Evolutionary conservation across 2,113 vertebrate genomes (phyloP).

Genomic region (Xenopus borealis): DNA sequence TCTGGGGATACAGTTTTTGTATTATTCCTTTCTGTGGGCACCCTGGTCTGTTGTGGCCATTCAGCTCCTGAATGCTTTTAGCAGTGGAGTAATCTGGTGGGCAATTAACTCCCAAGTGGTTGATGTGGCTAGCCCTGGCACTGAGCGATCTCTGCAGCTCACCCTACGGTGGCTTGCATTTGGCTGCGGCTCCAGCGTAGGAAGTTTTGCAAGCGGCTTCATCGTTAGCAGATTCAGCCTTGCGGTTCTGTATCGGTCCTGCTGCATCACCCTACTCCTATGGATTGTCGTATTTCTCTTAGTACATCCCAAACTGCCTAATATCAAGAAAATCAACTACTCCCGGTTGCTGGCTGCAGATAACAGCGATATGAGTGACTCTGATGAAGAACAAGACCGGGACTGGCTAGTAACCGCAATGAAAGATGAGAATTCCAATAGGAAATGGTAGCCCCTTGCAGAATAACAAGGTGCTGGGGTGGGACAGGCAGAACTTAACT

Average conservation of each 20-base stretch:
- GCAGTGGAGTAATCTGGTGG: slow-evolving; percentile 76
- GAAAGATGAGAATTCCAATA: slow-evolving; percentile 61
- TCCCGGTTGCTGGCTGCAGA: slow-evolving; percentile 75
- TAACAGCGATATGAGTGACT: slow-evolving; percentile 76
- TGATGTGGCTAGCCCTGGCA: slow-evolving; percentile 68
- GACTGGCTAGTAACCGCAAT: slow-evolving; percentile 87
- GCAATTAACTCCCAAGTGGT: slow-evolving; percentile 59
- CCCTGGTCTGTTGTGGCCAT: slow-evolving; percentile 70
- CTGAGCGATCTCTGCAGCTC: slow-evolving; percentile 65
- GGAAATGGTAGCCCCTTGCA: slow-evolving; percentile 33
- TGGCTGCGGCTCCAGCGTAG: slow-evolving; percentile 65
- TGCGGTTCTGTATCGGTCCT: slow-evolving; percentile 62
- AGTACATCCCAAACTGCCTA: slow-evolving; percentile 70
- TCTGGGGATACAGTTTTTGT: slow-evolving; percentile 72
- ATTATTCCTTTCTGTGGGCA: slow-evolving; percentile 78
- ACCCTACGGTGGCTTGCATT: slow-evolving; percentile 64
- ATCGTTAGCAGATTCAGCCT: slow-evolving; percentile 61
- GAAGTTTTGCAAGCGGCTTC: slow-evolving; percentile 75
- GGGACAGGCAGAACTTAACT: neutral
- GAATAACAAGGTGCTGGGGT: neutral
- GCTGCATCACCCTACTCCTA: slow-evolving; percentile 54
- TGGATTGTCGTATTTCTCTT: slow-evolving; percentile 71
- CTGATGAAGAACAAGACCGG: slow-evolving; percentile 73
- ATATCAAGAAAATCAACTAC: slow-evolving; percentile 79
- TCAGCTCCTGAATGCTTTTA: slow-evolving; percentile 70